These are phyloP conservation scores for Mastigias papua DNA, from an alignment of 30 jellyfish, hydroid and myxozoan genomes.

Conservation along the genomic window DNA sequence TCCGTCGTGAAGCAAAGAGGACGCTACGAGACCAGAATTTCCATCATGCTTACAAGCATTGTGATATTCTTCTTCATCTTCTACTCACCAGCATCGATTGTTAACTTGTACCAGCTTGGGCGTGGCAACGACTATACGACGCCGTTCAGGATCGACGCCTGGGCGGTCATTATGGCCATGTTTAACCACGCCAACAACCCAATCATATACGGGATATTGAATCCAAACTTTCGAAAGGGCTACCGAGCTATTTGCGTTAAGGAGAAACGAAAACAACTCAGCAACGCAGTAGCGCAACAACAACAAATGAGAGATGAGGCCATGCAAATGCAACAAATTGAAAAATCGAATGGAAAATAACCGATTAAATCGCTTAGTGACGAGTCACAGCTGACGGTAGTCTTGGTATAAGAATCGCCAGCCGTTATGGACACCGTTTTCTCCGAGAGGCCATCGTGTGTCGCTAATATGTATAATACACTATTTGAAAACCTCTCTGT, in stretches of 20 bases:
- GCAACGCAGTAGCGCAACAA: constrained; percentile 15
- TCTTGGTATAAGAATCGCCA: no score
- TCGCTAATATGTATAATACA: no score
- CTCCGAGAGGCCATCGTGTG: no score
- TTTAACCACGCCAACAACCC: constrained; percentile 83
- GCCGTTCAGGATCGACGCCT: constrained; percentile 70
- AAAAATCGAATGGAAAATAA: no score
- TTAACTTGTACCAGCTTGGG: constrained; percentile 66
- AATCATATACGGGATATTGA: constrained; percentile 60
- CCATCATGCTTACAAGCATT: constrained; percentile 63
- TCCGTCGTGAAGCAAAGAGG: constrained; percentile 43
- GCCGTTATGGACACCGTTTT: no score
- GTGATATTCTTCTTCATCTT: constrained; percentile 46
- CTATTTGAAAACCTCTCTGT: no score
- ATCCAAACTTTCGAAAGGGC: constrained; percentile 70
- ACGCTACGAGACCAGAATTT: constrained; percentile 52
- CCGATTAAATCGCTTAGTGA: no score
- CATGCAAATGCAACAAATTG: background rate
- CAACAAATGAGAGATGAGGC: background rate
- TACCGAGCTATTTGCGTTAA: constrained; percentile 39
- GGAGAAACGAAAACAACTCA: constrained; percentile 40
- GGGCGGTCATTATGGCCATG: constrained; percentile 77
- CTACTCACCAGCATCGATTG: constrained; percentile 73
- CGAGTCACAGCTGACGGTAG: no score
- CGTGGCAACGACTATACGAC: constrained; percentile 56